Base-by-base conservation (phyloP, 30 jellyfish, hydroid and myxozoan species). In the Cassiopea xamachana region DNA sequence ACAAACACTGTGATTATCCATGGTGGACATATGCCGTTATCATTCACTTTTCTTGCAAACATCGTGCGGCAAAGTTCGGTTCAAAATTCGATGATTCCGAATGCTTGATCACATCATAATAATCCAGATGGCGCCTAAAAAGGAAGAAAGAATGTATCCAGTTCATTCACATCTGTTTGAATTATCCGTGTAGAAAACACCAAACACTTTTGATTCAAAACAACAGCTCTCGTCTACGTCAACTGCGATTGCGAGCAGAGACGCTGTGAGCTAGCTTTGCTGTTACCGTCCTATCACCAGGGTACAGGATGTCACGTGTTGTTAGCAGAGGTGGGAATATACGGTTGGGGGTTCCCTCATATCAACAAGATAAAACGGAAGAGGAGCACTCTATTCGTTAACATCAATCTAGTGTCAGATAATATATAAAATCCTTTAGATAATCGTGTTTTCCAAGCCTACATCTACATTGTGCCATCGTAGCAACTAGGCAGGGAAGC, bases 271-370 rank as follows among this genome's bases (percentile, higher is more conserved):
- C 4, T 4, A 44, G 77, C 39, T 18, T 14, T 18, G 77, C 44
- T 4, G 44, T 18, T 19, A 44, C 77, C 13, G 77, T 68, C n/a
- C 39, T 68, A 68, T 10, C 77, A 68, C 39, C 77, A 68, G 77
- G 77, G 77, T 68, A 18, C 77, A 68, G 77, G 77, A 68, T 68
- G 77, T 68, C 46, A 68, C 77, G 77, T 68, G 77, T 18, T 44
- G 13, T 7, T 68, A 8, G n/a, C 4, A 19, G n/a, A 68, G 77
- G 77, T 68, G 44, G n/a, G 77, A 68, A 18, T 68, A 27, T 27
- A 68, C 77, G n/a, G 77, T 16, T 68, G 77, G 77, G 77, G 77
- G 77, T 14, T 59, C 69, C 8, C 69, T 27, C 39, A 27, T 27
- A 27, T 27, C 39, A 27, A 27, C 39, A 27, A 27, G 39, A 27